phyloP scores from a whole-genome alignment of 2,113 vertebrate species.

The Toxotes jaculatrix region DNA sequence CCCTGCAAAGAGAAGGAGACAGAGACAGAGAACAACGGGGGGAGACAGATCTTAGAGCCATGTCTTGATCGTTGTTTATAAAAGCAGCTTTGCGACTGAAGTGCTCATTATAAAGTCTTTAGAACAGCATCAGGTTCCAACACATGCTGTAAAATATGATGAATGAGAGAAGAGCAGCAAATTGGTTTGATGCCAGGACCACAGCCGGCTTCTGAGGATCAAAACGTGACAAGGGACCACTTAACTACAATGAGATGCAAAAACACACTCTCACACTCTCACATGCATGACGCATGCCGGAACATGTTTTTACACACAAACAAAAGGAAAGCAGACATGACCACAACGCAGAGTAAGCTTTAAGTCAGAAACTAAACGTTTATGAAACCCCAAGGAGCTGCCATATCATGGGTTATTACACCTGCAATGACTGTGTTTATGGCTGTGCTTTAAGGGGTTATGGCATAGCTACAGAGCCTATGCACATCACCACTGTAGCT shows the following conservation, averaged over 20 bases:
- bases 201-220: conserved; percentile 51
- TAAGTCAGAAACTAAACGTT: not conserved
- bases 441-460: not conserved
- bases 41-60: conserved; percentile 22
- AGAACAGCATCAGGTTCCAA: conserved; percentile 60
- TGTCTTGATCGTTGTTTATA: conserved; percentile 40
- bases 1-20: conserved; percentile 84
- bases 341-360: not conserved
- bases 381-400: not conserved
- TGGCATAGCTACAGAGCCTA: not conserved
- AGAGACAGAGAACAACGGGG: conserved; percentile 40
- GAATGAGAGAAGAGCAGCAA: conserved; percentile 55
- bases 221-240: conserved; percentile 52
- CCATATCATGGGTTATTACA: not conserved
- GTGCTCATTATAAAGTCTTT: conserved; percentile 62
- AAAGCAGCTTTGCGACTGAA: conserved; percentile 61
- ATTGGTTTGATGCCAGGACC: conserved; percentile 62
- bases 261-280: conserved; percentile 40
- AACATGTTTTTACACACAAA: conserved; percentile 41
- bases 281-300: conserved; percentile 32
- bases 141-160: conserved; percentile 62
- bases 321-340: not conserved
- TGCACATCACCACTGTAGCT: not conserved
- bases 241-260: conserved; percentile 63
- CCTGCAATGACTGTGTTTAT: not conserved